Evolutionary conservation across 1,140 invertebrate genomes (phyloP).

Genomic region (Pseudomyrmex flavicornis): DNA sequence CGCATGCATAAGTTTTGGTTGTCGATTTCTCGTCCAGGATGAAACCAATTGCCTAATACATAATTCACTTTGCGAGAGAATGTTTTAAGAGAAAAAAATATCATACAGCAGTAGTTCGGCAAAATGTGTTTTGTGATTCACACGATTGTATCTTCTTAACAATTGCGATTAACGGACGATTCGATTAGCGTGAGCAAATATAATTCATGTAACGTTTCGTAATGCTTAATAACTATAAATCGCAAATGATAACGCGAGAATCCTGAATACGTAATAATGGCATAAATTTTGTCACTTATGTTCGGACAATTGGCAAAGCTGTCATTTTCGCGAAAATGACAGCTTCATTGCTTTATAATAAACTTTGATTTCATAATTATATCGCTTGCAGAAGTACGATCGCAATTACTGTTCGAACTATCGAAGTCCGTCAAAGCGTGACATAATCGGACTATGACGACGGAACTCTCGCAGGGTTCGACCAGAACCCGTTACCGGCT

Average conservation of each 20-base stretch:
- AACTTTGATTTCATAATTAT: slow-evolving; percentile 14
- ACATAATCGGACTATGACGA: slow-evolving; percentile 26
- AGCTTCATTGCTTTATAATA: neutral
- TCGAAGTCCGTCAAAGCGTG: slow-evolving; percentile 19
- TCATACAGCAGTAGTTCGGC: neutral
- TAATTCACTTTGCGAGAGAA: no score
- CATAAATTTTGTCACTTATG: slow-evolving; percentile 58
- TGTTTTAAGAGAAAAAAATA: neutral
- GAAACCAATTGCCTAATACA: no score
- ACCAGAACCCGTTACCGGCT: slow-evolving; percentile 53
- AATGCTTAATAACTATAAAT: slow-evolving; percentile 49
- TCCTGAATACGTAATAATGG: slow-evolving; percentile 53
- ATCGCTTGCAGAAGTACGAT: neutral
- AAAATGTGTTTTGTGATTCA: neutral
- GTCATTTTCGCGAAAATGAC: slow-evolving; percentile 25
- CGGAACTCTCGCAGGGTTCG: slow-evolving; percentile 25
- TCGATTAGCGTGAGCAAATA: neutral
- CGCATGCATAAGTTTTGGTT: neutral
- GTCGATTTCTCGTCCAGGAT: neutral
- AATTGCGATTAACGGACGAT: slow-evolving; percentile 35
- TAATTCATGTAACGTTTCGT: slow-evolving; percentile 48
- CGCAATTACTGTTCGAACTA: neutral
- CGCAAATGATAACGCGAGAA: slow-evolving; percentile 51
- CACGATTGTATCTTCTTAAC: neutral
- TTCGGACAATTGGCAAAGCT: slow-evolving; percentile 43